Evolutionary conservation across 2,113 vertebrate species (phyloP), one percentile per base, ranked within the genome.

Genomic region (Cepphus grylle): DNA sequence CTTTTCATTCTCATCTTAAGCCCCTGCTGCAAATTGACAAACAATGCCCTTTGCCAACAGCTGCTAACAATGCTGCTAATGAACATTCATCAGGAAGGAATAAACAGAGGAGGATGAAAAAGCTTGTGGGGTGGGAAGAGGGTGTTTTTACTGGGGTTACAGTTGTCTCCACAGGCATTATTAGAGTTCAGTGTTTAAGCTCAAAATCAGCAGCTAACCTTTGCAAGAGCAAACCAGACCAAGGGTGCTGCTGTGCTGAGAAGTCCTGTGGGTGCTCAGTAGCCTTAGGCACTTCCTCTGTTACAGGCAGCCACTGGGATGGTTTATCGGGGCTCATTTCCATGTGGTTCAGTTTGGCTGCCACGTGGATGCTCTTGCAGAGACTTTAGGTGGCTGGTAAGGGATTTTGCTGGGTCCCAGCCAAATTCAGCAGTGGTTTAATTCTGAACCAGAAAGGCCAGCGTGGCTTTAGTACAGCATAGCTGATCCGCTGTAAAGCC

Each of bases 61-160:
- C 89, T 92, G 94, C 69, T 90, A 81, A 81, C 71, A 77, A 90
- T 69, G 86, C 71, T 43, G 69, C 92, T 95, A 92, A 95, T 78
- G 86, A 95, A 45, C 86, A 10, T 70, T 61, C 42, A 3, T 69
- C 79, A 56, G 82, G 82, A 78, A 81, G 65, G 74, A 55, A 81
- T 73, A 90, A 92, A 83, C 38, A 81, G 40, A 90, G 73, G 66
- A 32, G 42, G 79, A 71, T 73, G 45, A 47, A 72, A 71, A 80
- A 55, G 47, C 12, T 12, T 43, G 8, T 15, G 11, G 32, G 20
- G 40, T 42, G 40, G 47, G 22, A 8, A 9, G 25, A 13, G 23
- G 21, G 20, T 25, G 49, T 6, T 61, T 43, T 38, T 15, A 7
- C 10, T 73, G 29, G 70, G 23, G 55, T 56, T 72, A 8, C 3